A percentile compares a stretch with the other conserved stretches of the same genome.
Evolutionary conservation across 2,888 invertebrate species (phyloP).

Genomic region (Euphydryas editha): DNA sequence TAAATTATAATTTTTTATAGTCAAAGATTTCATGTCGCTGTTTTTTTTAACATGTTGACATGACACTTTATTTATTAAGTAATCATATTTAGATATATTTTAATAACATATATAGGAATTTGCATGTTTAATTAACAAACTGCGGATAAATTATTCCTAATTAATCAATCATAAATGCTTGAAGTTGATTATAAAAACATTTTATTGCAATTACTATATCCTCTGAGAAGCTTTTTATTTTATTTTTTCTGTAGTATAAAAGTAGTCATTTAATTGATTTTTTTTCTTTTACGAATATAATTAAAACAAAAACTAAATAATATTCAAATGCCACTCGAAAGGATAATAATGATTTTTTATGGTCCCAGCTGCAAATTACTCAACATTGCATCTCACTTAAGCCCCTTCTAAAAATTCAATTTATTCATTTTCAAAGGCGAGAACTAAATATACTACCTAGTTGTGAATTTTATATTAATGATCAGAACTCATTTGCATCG

Average conservation of each 20-base stretch:
- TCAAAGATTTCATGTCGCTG: slow-evolving; percentile 9
- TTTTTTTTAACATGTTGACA: slow-evolving; percentile 5
- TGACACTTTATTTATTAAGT: neutral
- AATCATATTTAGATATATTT: neutral
- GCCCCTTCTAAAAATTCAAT: neutral
- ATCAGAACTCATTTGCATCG: neutral
- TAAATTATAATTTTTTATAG: slow-evolving; percentile 29
- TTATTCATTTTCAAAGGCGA: neutral
- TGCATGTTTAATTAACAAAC: neutral
- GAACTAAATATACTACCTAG: neutral
- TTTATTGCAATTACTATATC: too few relatives aligned
- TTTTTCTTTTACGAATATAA: too few relatives aligned
- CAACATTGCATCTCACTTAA: neutral
- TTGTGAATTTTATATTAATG: neutral
- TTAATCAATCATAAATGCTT: neutral
- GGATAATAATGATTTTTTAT: neutral
- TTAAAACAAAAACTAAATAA: neutral
- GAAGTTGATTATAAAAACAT: too few relatives aligned
- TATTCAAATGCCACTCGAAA: neutral
- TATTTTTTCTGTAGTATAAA: too few relatives aligned
- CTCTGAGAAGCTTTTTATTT: too few relatives aligned
- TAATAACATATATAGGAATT: neutral
- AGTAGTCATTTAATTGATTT: too few relatives aligned
- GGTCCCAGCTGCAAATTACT: neutral
- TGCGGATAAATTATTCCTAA: neutral